Percentiles rank a stretch among this genome's conserved stretches.
Evolutionary conservation across 2,113 vertebrate species (phyloP).

Genomic region (Patagioenas fasciata): DNA sequence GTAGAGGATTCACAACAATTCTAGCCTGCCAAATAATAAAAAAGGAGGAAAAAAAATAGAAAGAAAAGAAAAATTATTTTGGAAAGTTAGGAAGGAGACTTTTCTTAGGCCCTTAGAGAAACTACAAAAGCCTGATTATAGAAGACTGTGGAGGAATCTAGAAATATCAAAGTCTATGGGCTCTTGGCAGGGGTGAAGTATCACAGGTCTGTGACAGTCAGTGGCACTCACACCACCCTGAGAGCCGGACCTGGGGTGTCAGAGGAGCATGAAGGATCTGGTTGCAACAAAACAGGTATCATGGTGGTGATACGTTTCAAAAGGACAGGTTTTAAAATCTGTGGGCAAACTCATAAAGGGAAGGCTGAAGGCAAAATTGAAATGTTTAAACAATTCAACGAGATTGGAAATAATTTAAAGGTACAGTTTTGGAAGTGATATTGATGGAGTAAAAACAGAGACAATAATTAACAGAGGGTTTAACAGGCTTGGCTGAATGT

Average conservation of each 20-base stretch:
- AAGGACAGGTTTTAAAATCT: background rate
- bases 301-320: background rate
- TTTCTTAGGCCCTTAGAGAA: background rate
- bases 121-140: background rate
- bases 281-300: background rate
- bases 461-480: background rate
- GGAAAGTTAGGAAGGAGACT: background rate
- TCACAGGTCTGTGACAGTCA: background rate
- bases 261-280: background rate
- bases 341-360: background rate
- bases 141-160: background rate
- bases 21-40: background rate
- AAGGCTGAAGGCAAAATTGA: background rate
- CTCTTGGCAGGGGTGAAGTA: background rate
- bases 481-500: background rate
- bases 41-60: background rate
- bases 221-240: background rate
- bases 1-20: background rate
- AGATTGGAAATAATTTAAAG: background rate
- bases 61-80: background rate
- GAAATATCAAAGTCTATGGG: background rate
- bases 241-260: background rate
- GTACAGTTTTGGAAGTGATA: background rate
- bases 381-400: background rate
- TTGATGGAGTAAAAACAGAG: background rate